Conservation (phyloP, 2,797 vertebrate species). For the Rhyacichthys aspro region DNA sequence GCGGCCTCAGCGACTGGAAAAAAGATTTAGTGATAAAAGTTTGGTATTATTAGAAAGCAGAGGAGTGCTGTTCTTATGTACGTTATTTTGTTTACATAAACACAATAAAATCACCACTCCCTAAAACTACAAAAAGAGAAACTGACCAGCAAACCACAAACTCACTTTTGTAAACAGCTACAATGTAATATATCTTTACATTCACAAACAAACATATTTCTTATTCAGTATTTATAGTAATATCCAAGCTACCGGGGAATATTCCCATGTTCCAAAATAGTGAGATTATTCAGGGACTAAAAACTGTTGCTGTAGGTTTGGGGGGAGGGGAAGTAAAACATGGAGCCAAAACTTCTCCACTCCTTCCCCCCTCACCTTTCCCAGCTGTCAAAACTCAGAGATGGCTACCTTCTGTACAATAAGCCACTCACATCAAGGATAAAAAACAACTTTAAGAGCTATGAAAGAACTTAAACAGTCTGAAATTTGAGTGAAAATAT, state of each 20-base stretch:
- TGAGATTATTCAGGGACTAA: constrained; percentile 53
- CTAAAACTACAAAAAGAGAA: constrained; percentile 11
- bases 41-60: constrained; percentile 60
- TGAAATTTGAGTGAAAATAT: constrained; percentile 1
- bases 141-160: too few species aligned
- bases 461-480: background rate
- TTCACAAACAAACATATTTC: too few species aligned
- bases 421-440: constrained; percentile 4
- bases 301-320: constrained; percentile 24
- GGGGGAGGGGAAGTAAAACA: constrained; percentile 62
- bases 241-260: too few species aligned
- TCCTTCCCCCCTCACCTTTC: constrained; percentile 47
- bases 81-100: constrained; percentile 43
- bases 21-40: constrained; percentile 61
- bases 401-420: constrained; percentile 19
- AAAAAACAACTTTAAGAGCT: background rate
- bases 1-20: constrained; percentile 38
- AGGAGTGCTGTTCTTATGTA: constrained; percentile 54
- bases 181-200: too few species aligned
- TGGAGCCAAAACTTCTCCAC: constrained; percentile 30
- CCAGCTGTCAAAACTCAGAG: constrained; percentile 65
- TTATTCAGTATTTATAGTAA: too few species aligned
- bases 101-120: constrained; percentile 17
- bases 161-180: too few species aligned
- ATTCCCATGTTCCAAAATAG: constrained; percentile 64